Base-by-base conservation (phyloP, 2,888 invertebrate species). In the Limnephilus marmoratus region DNA sequence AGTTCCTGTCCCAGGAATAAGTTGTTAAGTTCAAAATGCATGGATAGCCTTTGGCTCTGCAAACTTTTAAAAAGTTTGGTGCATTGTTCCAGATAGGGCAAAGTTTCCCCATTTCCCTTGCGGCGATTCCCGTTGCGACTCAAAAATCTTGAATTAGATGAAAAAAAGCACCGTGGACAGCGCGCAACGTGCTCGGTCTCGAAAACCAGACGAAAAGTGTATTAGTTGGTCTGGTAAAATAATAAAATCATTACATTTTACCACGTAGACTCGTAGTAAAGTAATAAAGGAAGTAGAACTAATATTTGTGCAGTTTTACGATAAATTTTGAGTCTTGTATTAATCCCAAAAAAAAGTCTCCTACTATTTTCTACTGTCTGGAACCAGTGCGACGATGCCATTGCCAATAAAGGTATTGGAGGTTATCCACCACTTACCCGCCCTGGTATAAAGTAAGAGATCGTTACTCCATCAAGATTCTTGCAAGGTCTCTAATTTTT, bases 1-100 rank as follows among this genome's bases (percentile, higher is more conserved):
- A 68, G 24, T 68, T 68, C 24, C 24, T 49, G 24, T 9, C n/a
- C 68, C 68, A n/a, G 24, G 68, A 68, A 68, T 68, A 68, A n/a
- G 68, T 68, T 68, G 24, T n/a, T 68, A 83, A 83, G 34, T 83
- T 34, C 34, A 41, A 31, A 83, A 83, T 83, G 83, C 83, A 83
- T 24, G 83, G 83, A 41, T 41, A 83, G 83, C 83, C 83, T 37
- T 34, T 34, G 83, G 83, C 83, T 34, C 34, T 41, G 34, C 37
- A 34, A 83, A 83, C 83, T 83, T 83, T 13, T 24, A 37, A 83
- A 83, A 83, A 83, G 83, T 83, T 83, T 9, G 24, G 68, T 68
- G 68, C 68, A 68, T 68, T 68, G 68, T 68, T 68, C 68, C 68
- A 68, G 68, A 68, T n/a, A 68, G 68, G 68, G 24, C 68, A 68